Evolutionary conservation across 2,113 vertebrate species (phyloP), one percentile per base, ranked within the genome.

Genomic region (Chiloscyllium plagiosum): DNA sequence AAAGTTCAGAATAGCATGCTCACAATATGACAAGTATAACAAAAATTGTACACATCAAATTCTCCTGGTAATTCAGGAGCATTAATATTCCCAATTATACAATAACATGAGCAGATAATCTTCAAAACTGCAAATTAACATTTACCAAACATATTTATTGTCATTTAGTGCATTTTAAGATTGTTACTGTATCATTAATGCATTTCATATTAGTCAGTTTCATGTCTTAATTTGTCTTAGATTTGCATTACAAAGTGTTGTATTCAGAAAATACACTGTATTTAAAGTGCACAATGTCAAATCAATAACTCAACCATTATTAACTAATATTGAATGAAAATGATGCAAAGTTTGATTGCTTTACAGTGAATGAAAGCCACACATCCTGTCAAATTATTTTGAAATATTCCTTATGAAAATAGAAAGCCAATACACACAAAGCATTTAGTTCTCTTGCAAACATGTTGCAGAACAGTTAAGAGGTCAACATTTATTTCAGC

Each of bases 401-500:
- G 52, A 70, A 94, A 70, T 42, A 70, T 24, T 13, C 8, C n/a
- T 42, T 29, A 94, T 94, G 90, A 93, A 93, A 94, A 69, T 26
- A 95, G 3, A 29, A 52, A 95, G 69, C 37, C 47, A 95, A 22
- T 33, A 95, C 69, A 94, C 93, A 95, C 65, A 94, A 69, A 95
- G 69, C n/a, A 95, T 95, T 42, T 42, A 95, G 29, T 95, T 72
- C 47, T 95, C 69, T 65, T 66, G 89, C 89, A 93, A 66, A 68
- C 89, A 17, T 93, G 33, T 68, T 66, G 61, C 61, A 37, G n/a
- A 68, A n/a, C 37, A 90, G 10, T 47, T 72, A 95, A 95, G 69
- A 95, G 68, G 68, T 95, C 94, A 94, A 94, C 12, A 95, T 76
- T 95, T 95, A 72, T 70, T 95, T 76, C 94, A 95, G 94, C 69